A percentile compares a stretch with the other conserved stretches of the same genome.
Evolutionary conservation across 1,140 invertebrate genomes (phyloP).

Genomic region (Drosophila tsacasi): DNA sequence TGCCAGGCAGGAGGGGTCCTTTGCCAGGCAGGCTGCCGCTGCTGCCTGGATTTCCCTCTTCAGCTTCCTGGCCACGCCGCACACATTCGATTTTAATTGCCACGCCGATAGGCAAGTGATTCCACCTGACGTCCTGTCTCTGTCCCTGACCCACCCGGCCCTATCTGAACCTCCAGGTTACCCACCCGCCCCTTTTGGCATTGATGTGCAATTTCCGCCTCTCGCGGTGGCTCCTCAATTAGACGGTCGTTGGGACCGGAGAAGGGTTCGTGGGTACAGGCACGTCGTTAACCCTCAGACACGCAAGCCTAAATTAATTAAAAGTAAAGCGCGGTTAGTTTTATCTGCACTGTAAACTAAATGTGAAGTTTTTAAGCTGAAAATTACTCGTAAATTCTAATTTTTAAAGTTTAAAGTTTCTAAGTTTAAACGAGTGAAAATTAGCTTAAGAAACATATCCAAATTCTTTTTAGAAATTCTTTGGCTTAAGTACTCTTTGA

Average conservation of each 20-base stretch:
- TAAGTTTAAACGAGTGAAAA: not conserved
- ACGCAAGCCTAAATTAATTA: conserved; percentile 34
- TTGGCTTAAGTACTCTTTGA: not conserved
- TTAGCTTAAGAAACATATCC: not conserved
- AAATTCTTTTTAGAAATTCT: not conserved
- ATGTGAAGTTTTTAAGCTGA: not conserved
- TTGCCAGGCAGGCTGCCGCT: conserved; percentile 2
- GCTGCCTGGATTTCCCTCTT: conserved; percentile 4
- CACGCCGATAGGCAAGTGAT: conserved; percentile 45
- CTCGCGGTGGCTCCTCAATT: conserved; percentile 29
- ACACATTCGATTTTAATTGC: conserved; percentile 51
- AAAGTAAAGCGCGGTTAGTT: conserved; percentile 14
- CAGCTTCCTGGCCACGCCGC: conserved; percentile 24
- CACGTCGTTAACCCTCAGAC: conserved; percentile 28
- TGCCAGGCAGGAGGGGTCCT: conserved; percentile 45
- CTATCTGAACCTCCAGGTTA: not conserved
- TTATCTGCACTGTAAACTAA: conserved; percentile 2
- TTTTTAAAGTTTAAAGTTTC: not conserved
- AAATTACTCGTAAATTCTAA: not conserved
- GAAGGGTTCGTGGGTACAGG: conserved; percentile 15
- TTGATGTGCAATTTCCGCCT: conserved; percentile 49
- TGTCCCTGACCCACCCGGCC: not conserved
- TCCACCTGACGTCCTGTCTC: conserved; percentile 13
- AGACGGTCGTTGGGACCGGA: conserved; percentile 4
- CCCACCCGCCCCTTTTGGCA: not conserved